These are phyloP conservation scores for Eudemis profundana DNA, from an alignment of 2,888 invertebrate species.

Conservation along the genomic window DNA sequence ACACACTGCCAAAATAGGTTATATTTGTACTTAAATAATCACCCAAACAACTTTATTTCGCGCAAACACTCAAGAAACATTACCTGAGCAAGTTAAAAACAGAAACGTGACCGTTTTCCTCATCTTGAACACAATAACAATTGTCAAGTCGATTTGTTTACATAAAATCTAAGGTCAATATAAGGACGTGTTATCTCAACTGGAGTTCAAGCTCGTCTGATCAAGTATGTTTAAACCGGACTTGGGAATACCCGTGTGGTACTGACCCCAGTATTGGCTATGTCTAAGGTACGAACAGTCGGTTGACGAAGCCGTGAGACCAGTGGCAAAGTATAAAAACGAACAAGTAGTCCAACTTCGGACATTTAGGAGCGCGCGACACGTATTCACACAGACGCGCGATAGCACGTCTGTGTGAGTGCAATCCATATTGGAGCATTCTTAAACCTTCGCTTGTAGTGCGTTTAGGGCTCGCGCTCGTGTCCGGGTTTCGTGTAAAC, in stretches of 20 bases:
- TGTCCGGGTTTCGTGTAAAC: too few relatives aligned
- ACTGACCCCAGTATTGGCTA: background rate
- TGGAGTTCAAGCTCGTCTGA: constrained; percentile 6
- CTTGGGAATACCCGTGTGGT: background rate
- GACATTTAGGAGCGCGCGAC: too few relatives aligned
- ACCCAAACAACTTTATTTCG: background rate
- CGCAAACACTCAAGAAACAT: background rate
- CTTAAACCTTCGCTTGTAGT: too few relatives aligned
- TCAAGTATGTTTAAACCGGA: constrained; percentile 1
- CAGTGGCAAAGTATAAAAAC: too few relatives aligned
- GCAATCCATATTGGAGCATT: too few relatives aligned
- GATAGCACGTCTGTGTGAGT: too few relatives aligned
- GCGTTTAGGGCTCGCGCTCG: too few relatives aligned
- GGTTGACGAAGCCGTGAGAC: too few relatives aligned
- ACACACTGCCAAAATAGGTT: constrained; percentile 28
- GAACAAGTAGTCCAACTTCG: too few relatives aligned
- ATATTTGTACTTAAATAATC: background rate
- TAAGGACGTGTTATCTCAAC: constrained; percentile 8
- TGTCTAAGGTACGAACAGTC: too few relatives aligned
- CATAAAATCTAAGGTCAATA: background rate
- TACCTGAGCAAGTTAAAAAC: constrained; percentile 29
- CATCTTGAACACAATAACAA: background rate
- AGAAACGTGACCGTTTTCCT: constrained; percentile 5
- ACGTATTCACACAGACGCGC: too few relatives aligned
- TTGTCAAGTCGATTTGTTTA: background rate